Base-by-base conservation (phyloP, 1,140 invertebrate species). In the Lordiphosa stackelbergi region DNA sequence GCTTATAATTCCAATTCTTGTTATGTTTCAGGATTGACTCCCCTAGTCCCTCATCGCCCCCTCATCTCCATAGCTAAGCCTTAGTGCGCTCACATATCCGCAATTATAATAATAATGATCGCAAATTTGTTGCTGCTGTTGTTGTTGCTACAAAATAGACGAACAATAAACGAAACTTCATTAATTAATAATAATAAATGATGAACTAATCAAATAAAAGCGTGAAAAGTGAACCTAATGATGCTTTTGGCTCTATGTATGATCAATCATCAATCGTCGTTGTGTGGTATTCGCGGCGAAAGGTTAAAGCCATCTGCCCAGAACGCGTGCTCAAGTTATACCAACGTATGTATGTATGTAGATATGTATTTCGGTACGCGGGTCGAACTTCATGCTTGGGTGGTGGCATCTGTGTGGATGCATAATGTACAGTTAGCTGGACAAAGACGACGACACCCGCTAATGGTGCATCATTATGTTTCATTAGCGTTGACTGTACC, bases 101-200 rank as follows among this genome's bases (percentile, higher is more conserved):
- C 75, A 83, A 81, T 81, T 83, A 81, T 81, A 66, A 71, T 55
- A 51, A 74, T 79, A 72, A 77, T 78, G 69, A 71, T 55, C 53
- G 38, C 37, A 49, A 47, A 53, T 62, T 59, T 66, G 48, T 55
- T 73, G 52, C 51, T 69, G 7, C 37, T 45, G 53, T 60, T 69
- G 58, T 55, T 73, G 52, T 54, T 69, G 7, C 37, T 45, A 48
- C 59, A 68, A 38, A 66, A 57, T 52, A 58, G 47, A 47, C 16
- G 24, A 35, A 7, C 10, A 51, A 36, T 11, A 43, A 51, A 37
- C 51, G 41, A 42, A 64, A 55, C 42, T 64, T 60, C 53, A 75
- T 69, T 81, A 83, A 81, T 83, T 73, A 69, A 77, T 69, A 72
- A 72, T 69, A 81, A 81, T 83, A 77, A 81, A 81, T 73, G 72